Evolutionary conservation across 1,140 invertebrate genomes (phyloP).

Genomic region (Zaprionus capensis): DNA sequence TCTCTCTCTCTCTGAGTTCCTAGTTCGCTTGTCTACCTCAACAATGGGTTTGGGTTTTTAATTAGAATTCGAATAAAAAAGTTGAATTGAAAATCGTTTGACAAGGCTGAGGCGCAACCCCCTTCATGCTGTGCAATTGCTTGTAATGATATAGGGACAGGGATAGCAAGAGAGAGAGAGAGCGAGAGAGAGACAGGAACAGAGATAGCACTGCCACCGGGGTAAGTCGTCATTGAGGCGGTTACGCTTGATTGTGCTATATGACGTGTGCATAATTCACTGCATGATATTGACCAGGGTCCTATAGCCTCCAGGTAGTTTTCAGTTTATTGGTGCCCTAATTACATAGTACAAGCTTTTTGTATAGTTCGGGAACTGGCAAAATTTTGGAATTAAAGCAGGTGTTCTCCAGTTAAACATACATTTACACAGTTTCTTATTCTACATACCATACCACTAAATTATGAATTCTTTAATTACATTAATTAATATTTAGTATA

Average conservation of each 20-base stretch:
- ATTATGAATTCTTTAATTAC: background rate
- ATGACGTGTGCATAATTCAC: slow-evolving; percentile 73
- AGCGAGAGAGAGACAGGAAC: slow-evolving; percentile 15
- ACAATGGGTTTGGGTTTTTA: slow-evolving; percentile 77
- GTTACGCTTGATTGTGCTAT: slow-evolving; percentile 79
- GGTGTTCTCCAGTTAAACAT: background rate
- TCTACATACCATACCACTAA: background rate
- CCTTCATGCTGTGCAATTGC: slow-evolving; percentile 61
- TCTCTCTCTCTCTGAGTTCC: background rate
- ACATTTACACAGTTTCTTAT: background rate
- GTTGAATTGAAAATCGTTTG: slow-evolving; percentile 46
- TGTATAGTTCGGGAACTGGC: background rate
- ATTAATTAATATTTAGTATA: background rate
- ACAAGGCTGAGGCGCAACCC: slow-evolving; percentile 39
- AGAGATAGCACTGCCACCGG: slow-evolving; percentile 17
- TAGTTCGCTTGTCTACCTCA: slow-evolving; percentile 51
- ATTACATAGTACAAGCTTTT: slow-evolving; percentile 34
- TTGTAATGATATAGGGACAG: slow-evolving; percentile 61
- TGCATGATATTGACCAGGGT: slow-evolving; percentile 27
- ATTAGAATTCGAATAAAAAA: slow-evolving; percentile 73
- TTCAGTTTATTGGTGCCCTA: slow-evolving; percentile 30
- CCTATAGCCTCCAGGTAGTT: slow-evolving; percentile 1
- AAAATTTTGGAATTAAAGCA: background rate
- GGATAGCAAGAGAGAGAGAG: background rate
- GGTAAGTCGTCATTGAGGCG: slow-evolving; percentile 61